Base-by-base conservation (phyloP, 2,888 invertebrate genomes). In the Geophilus truncorum region DNA sequence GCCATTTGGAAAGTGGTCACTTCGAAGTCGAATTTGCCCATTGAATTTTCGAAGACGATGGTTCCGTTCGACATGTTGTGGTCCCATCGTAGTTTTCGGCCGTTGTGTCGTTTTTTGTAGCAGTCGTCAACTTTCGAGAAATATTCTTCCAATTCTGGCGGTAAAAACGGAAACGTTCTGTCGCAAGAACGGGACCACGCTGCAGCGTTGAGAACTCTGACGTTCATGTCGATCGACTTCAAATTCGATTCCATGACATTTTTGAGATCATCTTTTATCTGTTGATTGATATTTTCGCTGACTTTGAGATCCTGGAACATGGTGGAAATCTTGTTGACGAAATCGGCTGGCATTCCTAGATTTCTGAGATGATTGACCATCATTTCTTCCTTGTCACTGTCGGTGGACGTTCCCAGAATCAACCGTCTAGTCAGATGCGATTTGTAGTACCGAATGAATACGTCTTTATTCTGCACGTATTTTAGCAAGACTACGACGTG, bases 1-100 rank as follows among this genome's bases (percentile, higher is more conserved):
- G 98, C 97, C 98, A 99, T 98, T 92, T 99, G 99, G 88, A 98
- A 98, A 30, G 99, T 98, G 15, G 98, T 99, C 6, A 99, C 98
- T 87, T 99, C 99, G 84, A 99, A 90, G 88, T 99, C 99, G 88
- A 95, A 99, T 84, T 94, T 92, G 0, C 97, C 98, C 80, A 94
- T 92, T 84, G 93, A 91, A 87, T 97, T 98, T 0, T 92, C 91
- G 89, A 98, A 98, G 28, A 96, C 96, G 84, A 99, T 96, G 82
- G 97, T 97, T 84, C 98, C 99, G 88, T 98, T 98, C 83, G 98
- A 97, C 98, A 98, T 98, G 86, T 98, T 97, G 89, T 99, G 98
- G 88, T 98, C 90, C 99, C 99, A 99, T 88, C 97, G 97, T 81
- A 99, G 89, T 87, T 98, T 98, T 81, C 99, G 90, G 9, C 99